Evolutionary conservation across 2,888 invertebrate species (phyloP), one percentile per base, ranked within the genome.

Genomic region (Prosopocoilus inquinatus): DNA sequence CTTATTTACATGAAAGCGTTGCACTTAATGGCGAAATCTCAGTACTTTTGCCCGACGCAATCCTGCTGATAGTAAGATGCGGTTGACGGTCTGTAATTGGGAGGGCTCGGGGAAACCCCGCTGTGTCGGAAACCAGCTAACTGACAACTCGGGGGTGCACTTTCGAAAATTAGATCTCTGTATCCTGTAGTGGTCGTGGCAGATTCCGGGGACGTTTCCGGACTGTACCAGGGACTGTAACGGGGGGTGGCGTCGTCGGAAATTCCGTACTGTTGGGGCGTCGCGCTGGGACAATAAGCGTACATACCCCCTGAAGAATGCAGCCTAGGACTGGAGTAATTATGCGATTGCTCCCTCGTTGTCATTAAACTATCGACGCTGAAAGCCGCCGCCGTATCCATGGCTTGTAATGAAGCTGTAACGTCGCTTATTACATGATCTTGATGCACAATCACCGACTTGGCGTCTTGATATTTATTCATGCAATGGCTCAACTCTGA

Each of bases 341-440:
- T 60, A 34, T 66, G 65, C 9, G 61, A 64, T 55, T 76, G 76
- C 28, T 76, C 81, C 16, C 79, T 70, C 12, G 64, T 70, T 1
- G 83, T 83, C 80, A 84, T 84, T 59, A 85, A 71, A 50, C 82
- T 82, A 67, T 85, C 85, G n/a, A 85, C 85, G 67, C 81, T 83
- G 67, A 85, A 85, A 2, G 80, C 79, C 3, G 81, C 78, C 0
- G 79, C 60, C 67, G 73, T 66, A 54, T 78, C 78, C 71, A 78
- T 75, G 1, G 74, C 75, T 61, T 77, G 76, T 3, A 77, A 62
- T 1, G 73, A 72, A 3, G 75, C 74, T 2, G 73, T 70, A 20
- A 76, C 74, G 50, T 76, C 76, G 53, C 69, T 67, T 44, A 76
- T 71, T 2, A 71, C 67, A 51, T 74, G 73, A 43, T 77, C 75